phyloP scores from a whole-genome alignment of 2,797 vertebrate genomes.

The Triplophysa bombifrons region DNA sequence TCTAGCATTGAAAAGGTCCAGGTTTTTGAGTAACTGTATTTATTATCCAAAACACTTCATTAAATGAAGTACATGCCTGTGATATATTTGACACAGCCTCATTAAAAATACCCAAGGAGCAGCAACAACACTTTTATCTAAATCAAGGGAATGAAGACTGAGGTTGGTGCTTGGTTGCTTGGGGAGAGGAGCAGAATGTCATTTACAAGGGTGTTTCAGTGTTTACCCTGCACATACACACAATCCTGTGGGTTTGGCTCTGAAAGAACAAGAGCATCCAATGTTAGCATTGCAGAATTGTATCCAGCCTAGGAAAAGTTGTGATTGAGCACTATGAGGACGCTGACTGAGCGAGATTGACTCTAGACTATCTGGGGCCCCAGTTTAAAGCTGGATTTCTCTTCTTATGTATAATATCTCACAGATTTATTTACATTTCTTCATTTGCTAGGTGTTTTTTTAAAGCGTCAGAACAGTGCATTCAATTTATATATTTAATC shows the following conservation, averaged over 20 bases:
- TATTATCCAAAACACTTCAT: not conserved
- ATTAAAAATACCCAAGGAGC: slow-evolving; percentile 13
- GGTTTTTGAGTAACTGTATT: not conserved
- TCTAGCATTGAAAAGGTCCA: slow-evolving; percentile 1
- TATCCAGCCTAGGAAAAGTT: slow-evolving; percentile 1
- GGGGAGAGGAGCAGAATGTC: slow-evolving; percentile 3
- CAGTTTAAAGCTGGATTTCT: slow-evolving; percentile 2
- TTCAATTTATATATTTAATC: not conserved
- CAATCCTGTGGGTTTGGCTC: slow-evolving; percentile 67
- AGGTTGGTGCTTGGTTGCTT: not conserved
- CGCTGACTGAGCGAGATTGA: slow-evolving; percentile 4
- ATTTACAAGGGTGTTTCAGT: slow-evolving; percentile 50
- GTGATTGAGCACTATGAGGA: slow-evolving; percentile 25
- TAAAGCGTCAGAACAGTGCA: not conserved
- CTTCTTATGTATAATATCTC: not conserved
- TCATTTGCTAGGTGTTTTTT: not conserved
- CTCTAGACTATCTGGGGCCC: not conserved
- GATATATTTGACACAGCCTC: not conserved
- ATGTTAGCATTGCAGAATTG: slow-evolving; percentile 64
- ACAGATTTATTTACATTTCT: not conserved
- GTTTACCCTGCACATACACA: slow-evolving; percentile 48
- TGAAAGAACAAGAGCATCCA: slow-evolving; percentile 55
- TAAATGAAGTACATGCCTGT: not conserved
- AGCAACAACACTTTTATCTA: slow-evolving; percentile 1
- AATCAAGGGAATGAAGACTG: not conserved